Percentiles rank a stretch among this genome's conserved stretches.
These are phyloP conservation scores for Oriolus oriolus DNA, from an alignment of 2,113 vertebrate species.

Conservation along the genomic window DNA sequence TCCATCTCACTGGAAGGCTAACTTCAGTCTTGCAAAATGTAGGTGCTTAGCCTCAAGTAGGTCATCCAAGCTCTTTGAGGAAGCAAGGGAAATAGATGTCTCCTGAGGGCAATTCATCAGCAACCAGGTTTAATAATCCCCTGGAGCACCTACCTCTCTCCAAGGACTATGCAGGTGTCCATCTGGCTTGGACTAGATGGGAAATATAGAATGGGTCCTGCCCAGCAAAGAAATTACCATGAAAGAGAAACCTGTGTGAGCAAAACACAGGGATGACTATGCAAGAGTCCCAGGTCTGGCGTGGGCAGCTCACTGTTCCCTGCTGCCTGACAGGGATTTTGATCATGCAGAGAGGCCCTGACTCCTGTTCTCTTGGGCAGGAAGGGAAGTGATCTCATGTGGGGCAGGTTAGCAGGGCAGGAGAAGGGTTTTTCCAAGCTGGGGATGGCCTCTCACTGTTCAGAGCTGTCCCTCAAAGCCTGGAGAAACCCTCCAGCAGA, in stretches of 20 bases:
- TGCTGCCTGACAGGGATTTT: background rate
- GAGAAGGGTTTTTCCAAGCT: background rate
- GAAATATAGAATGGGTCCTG: background rate
- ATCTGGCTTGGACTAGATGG: background rate
- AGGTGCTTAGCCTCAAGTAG: background rate
- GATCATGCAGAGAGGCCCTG: accelerated
- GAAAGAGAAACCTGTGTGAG: background rate
- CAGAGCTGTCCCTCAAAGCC: background rate
- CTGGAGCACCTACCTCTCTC: background rate
- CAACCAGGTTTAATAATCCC: background rate
- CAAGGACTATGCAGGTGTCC: accelerated
- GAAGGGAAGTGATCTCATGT: background rate
- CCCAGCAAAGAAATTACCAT: background rate
- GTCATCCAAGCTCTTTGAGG: background rate
- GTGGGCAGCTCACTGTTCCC: background rate
- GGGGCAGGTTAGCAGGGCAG: background rate
- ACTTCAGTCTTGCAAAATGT: background rate
- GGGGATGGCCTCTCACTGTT: accelerated
- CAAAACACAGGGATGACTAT: background rate
- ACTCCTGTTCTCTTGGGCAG: background rate
- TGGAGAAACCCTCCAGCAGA: background rate
- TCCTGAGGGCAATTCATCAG: background rate
- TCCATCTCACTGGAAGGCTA: background rate
- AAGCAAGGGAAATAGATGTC: background rate
- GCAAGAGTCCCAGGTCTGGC: accelerated